phyloP scores from a whole-genome alignment of 2,113 vertebrate genomes.

The Camelus bactrianus region DNA sequence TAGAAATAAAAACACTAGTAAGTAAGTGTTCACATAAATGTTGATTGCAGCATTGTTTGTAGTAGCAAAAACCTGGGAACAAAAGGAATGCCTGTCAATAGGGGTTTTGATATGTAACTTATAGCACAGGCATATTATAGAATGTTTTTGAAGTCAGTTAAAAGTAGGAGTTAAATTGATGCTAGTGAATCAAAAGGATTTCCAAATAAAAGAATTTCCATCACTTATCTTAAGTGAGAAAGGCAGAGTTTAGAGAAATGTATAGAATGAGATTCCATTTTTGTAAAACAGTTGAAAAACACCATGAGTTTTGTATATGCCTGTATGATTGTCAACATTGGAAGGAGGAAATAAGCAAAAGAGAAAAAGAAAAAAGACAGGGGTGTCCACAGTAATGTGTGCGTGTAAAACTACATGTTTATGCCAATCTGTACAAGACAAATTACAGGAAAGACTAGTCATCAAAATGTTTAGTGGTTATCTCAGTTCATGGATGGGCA shows the following conservation, averaged over 20 bases:
- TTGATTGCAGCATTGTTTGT: background rate
- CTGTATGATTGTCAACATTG: background rate
- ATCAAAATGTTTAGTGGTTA: background rate
- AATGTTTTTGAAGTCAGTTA: background rate
- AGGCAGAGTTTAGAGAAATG: background rate
- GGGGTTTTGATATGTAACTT: background rate
- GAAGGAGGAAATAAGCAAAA: background rate
- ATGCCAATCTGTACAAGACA: background rate
- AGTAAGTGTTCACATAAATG: background rate
- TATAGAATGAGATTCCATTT: background rate
- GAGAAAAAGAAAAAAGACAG: background rate
- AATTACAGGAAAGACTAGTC: background rate
- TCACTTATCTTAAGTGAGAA: background rate
- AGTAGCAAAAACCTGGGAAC: background rate
- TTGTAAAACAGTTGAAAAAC: background rate
- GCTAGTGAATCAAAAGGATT: background rate
- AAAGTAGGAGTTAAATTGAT: conserved; percentile 1
- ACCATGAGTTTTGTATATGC: background rate
- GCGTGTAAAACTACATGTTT: background rate
- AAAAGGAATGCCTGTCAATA: background rate
- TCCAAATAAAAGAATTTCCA: background rate
- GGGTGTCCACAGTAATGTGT: background rate
- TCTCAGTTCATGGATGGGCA: background rate
- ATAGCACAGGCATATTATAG: background rate
- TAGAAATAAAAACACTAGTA: background rate